Percentiles rank a stretch among this genome's conserved stretches.
Conservation (phyloP, 2,113 vertebrate species). For the Gymnobelideus leadbeateri region DNA sequence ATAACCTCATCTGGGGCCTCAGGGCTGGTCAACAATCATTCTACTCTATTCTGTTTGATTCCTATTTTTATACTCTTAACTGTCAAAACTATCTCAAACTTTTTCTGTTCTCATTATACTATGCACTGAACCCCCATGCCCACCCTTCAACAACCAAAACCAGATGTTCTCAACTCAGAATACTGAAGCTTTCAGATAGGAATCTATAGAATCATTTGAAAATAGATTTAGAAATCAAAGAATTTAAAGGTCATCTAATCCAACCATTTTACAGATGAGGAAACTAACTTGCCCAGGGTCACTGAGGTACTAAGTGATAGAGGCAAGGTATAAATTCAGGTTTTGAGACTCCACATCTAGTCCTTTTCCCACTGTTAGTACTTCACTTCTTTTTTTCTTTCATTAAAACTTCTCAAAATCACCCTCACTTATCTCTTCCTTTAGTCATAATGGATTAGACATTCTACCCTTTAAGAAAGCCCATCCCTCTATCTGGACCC, state of each 20-base stretch:
- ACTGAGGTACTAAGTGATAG: neutral
- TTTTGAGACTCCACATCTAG: neutral
- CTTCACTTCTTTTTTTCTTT: neutral
- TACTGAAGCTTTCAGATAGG: neutral
- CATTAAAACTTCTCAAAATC: neutral
- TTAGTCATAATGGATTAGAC: neutral
- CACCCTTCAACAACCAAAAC: neutral
- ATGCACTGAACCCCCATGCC: neutral
- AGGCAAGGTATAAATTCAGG: neutral
- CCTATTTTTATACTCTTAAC: neutral
- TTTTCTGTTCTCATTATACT: neutral
- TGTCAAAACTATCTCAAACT: neutral
- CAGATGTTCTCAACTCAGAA: neutral
- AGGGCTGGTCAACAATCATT: neutral
- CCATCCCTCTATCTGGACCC: neutral
- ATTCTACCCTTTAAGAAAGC: neutral
- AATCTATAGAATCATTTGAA: neutral
- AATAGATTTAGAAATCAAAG: neutral
- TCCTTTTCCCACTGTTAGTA: neutral
- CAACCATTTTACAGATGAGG: neutral
- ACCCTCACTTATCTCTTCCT: neutral
- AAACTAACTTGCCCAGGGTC: neutral
- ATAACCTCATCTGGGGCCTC: neutral
- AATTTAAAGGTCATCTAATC: neutral
- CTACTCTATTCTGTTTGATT: neutral